Conservation (phyloP, 2,797 vertebrate species). For the Schizopygopsis malacanthus region DNA sequence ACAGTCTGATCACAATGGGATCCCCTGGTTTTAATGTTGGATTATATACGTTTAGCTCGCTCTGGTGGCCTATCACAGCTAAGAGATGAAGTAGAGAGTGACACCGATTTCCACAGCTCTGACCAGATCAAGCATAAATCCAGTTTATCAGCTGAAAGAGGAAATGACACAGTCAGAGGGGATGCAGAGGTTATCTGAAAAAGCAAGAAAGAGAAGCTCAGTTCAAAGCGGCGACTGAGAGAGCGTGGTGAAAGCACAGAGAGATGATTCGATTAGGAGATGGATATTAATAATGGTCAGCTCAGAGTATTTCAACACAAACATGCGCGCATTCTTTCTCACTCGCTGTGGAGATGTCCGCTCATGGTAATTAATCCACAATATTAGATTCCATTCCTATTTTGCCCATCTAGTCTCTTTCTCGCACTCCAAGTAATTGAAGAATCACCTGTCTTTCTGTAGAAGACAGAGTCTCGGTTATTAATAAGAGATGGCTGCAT, state of each 20-base stretch:
- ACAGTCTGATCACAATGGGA: background rate
- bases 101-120: slow-evolving; percentile 39
- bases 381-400: slow-evolving; percentile 46
- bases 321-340: background rate
- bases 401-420: slow-evolving; percentile 27
- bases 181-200: slow-evolving; percentile 36
- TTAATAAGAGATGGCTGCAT: slow-evolving; percentile 31
- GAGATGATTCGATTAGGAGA: slow-evolving; percentile 45
- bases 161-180: slow-evolving; percentile 45
- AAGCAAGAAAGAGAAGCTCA: slow-evolving; percentile 7
- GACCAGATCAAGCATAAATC: slow-evolving; percentile 30
- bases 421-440: slow-evolving; percentile 15
- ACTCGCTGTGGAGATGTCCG: slow-evolving; percentile 22
- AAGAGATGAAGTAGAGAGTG: slow-evolving; percentile 28
- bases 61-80: slow-evolving; percentile 6
- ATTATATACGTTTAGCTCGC: slow-evolving; percentile 13
- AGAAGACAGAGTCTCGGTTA: slow-evolving; percentile 32
- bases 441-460: slow-evolving; percentile 32
- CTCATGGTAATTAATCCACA: slow-evolving; percentile 36
- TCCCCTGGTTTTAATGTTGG: slow-evolving; percentile 9
- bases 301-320: slow-evolving; percentile 18
- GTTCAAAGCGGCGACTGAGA: slow-evolving; percentile 1
- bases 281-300: slow-evolving; percentile 42
- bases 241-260: slow-evolving; percentile 1
- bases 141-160: slow-evolving; percentile 47